phyloP scores from a whole-genome alignment of 2,888 invertebrate species.

The Mesodorylaimus sp. region DNA sequence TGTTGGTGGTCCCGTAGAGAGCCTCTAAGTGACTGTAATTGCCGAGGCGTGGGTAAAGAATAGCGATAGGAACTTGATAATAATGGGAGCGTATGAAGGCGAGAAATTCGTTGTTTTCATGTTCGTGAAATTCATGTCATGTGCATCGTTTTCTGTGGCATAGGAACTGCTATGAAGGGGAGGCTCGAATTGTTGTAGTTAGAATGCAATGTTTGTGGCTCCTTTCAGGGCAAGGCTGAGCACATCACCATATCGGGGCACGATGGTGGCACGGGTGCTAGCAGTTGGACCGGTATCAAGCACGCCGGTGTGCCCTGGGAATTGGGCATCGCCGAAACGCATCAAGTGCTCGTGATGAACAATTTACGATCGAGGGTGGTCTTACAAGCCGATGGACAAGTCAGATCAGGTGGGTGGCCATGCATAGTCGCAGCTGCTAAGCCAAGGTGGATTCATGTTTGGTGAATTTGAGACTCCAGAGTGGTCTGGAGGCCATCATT shows the following conservation, averaged over 20 bases:
- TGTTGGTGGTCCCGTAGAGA: slow-evolving; percentile 96
- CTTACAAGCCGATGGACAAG: slow-evolving; percentile 86
- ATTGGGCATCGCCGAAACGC: slow-evolving; percentile 89
- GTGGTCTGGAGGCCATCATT: too few species aligned
- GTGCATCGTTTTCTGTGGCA: too few species aligned
- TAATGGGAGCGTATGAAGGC: too few species aligned
- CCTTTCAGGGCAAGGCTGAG: slow-evolving; percentile 66
- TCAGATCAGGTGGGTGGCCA: slow-evolving; percentile 52
- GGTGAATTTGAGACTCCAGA: too few species aligned
- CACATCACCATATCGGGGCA: slow-evolving; percentile 93
- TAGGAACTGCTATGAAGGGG: too few species aligned
- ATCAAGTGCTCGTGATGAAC: slow-evolving; percentile 70
- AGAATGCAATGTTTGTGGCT: too few species aligned
- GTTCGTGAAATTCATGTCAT: too few species aligned
- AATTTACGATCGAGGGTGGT: slow-evolving; percentile 77
- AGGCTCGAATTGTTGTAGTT: too few species aligned
- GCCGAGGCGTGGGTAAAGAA: too few species aligned
- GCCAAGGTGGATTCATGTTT: too few species aligned
- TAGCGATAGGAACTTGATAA: slow-evolving; percentile 52
- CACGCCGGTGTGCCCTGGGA: slow-evolving; percentile 95
- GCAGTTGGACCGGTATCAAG: slow-evolving; percentile 97
- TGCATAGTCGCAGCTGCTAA: not conserved
- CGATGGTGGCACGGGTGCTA: slow-evolving; percentile 92
- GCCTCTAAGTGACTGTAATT: too few species aligned
- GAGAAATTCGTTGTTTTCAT: too few species aligned